Base-by-base conservation (phyloP, 1,140 invertebrate species). In the Procambarus virginalis region DNA sequence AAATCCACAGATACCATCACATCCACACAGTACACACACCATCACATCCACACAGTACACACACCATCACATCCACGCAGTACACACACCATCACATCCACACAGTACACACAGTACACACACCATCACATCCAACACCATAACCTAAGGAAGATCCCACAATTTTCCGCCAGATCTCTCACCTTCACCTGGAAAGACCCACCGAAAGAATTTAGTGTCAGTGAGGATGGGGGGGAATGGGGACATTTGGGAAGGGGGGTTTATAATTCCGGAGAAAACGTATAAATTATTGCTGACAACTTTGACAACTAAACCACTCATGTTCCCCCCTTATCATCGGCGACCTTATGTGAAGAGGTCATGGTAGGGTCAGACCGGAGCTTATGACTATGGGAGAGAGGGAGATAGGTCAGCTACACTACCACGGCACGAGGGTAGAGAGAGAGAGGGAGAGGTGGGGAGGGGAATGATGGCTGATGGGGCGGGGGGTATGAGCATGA, bases 211-310 rank as follows among this genome's bases (percentile, higher is more conserved):
- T 14, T 48, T 17, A 20, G 20, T 49, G 46, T 78, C 49, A 20
- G 34, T 10, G n/a, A 6, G 46, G 49, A 55, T 51, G 70, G 2
- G n/a, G 34, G 34, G 34, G 34, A 34, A 34, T 34, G 34, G 34
- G 34, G 34, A 34, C 0, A 34, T 34, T 34, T 34, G 34, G 34
- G 34, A 34, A 34, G 34, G 34, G 34, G 34, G 34, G 34, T 34
- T 34, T 34, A 34, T 34, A 34, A 34, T 34, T 1, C 34, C 34
- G 20, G 14, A 2, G 73, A 55, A 78, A 78, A 84, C 3, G 48
- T 58, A 22, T 58, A 86, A 89, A 89, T 89, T 89, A 89, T 89
- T 89, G 88, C 88, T 89, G 80, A 84, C 77, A 83, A 89, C 64
- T 84, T 51, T 48, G 55, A 83, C 80, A 83, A 89, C 88, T 84